A percentile compares a stretch with the other conserved stretches of the same genome.
Evolutionary conservation across 2,888 invertebrate genomes (phyloP).

Genomic region (Hemithea aestivaria): DNA sequence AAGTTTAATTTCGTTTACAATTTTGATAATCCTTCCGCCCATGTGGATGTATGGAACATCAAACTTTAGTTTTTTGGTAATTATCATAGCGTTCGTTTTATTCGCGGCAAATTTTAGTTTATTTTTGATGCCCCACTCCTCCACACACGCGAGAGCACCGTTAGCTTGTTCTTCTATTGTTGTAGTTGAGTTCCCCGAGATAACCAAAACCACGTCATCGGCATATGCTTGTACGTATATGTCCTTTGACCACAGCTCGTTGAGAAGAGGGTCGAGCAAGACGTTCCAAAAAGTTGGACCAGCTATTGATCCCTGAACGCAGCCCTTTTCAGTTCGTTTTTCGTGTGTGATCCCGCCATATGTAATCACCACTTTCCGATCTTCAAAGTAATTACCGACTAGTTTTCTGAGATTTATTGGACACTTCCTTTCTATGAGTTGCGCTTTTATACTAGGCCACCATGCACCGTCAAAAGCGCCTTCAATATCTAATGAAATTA

Average conservation of each 20-base stretch:
- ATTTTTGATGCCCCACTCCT: neutral
- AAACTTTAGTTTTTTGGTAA: neutral
- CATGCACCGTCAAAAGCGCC: slow-evolving; percentile 7
- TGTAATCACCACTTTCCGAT: too few relatives aligned
- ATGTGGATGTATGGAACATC: neutral
- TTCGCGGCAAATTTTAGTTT: neutral
- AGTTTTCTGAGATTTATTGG: neutral
- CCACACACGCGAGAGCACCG: neutral
- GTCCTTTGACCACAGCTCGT: neutral
- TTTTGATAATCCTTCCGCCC: neutral
- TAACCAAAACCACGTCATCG: neutral
- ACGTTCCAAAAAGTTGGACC: too few relatives aligned
- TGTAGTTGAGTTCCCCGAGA: neutral
- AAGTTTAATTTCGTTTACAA: neutral
- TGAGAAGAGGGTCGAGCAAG: neutral
- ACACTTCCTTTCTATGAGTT: neutral
- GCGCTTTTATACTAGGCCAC: slow-evolving; percentile 4
- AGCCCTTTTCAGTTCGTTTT: too few relatives aligned
- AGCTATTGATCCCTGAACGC: too few relatives aligned
- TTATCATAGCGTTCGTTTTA: neutral
- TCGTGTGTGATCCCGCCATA: too few relatives aligned
- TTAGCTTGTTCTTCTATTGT: neutral
- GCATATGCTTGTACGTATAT: neutral
- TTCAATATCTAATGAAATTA: slow-evolving; percentile 1
- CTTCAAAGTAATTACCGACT: neutral